Percentiles rank a stretch among this genome's conserved stretches.
Evolutionary conservation across 2,113 vertebrate genomes (phyloP).

Genomic region (Corythornis vintsioides): DNA sequence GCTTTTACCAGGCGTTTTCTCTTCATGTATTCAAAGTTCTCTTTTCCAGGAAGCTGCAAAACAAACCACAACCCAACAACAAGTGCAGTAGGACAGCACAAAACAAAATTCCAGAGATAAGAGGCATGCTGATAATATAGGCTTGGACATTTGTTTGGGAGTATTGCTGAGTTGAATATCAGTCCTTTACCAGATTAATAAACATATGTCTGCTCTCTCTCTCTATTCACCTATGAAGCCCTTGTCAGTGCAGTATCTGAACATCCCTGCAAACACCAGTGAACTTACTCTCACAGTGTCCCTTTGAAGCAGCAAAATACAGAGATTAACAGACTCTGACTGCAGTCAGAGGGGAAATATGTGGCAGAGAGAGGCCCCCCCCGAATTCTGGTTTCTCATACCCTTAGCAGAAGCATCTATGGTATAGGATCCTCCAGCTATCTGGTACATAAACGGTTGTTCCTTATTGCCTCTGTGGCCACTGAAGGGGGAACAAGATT

Average conservation of each 20-base stretch:
- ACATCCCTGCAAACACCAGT: not conserved
- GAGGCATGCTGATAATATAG: constrained; percentile 7
- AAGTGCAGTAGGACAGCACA: not conserved
- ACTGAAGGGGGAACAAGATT: not conserved
- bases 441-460: not conserved
- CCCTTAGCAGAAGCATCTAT: not conserved
- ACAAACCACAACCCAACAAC: constrained; percentile 22
- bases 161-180: constrained; percentile 12
- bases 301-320: not conserved
- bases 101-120: constrained; percentile 59
- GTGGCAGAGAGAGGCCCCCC: not conserved
- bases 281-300: not conserved
- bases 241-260: not conserved
- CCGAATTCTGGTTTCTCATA: not conserved
- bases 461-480: not conserved
- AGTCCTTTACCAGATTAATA: not conserved
- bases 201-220: not conserved
- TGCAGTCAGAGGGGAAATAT: not conserved
- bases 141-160: constrained; percentile 29
- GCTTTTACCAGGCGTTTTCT: not conserved
- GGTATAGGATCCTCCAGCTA: not conserved
- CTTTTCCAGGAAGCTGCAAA: constrained; percentile 31
- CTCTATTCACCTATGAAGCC: not conserved
- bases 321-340: not conserved
- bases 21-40: not conserved